Percentiles rank a stretch among this genome's conserved stretches.
phyloP scores from a whole-genome alignment of 2,797 vertebrate genomes.

The Catamblyrhynchus diadema region DNA sequence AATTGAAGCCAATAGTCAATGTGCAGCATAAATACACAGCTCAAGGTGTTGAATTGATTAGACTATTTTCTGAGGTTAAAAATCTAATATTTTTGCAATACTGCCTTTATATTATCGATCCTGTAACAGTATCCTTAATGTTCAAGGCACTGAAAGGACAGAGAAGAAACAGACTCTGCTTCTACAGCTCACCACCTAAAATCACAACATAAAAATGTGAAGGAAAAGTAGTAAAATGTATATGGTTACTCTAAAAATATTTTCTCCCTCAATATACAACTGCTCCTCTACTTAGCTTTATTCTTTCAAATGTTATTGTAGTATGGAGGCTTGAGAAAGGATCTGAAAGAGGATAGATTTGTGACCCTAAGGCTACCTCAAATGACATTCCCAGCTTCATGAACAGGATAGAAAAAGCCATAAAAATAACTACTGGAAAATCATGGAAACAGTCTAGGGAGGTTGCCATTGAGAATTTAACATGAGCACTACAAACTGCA shows the following conservation, averaged over 20 bases:
- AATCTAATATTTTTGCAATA: constrained; percentile 7
- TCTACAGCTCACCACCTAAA: constrained; percentile 58
- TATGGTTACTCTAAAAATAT: constrained; percentile 64
- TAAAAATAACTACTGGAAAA: constrained; percentile 21
- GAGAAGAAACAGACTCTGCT: constrained; percentile 53
- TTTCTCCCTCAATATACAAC: constrained; percentile 58
- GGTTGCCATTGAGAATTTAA: neutral
- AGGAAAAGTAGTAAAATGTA: constrained; percentile 55
- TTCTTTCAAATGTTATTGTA: constrained; percentile 51
- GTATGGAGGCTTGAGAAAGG: constrained; percentile 16
- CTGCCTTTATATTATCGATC: constrained; percentile 5
- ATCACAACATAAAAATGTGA: constrained; percentile 59
- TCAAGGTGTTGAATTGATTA: neutral
- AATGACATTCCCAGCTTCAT: neutral
- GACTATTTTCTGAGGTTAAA: neutral
- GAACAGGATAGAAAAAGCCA: neutral
- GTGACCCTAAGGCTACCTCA: constrained; percentile 1
- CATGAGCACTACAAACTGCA: neutral
- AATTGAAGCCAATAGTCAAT: neutral
- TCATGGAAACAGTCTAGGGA: neutral
- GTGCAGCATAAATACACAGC: neutral
- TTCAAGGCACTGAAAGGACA: constrained; percentile 36
- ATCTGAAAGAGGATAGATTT: constrained; percentile 30
- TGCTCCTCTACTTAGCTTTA: constrained; percentile 38
- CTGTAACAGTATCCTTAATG: constrained; percentile 31